phyloP scores from a whole-genome alignment of 1,140 invertebrate genomes.

The Lasioglossum albipes region DNA sequence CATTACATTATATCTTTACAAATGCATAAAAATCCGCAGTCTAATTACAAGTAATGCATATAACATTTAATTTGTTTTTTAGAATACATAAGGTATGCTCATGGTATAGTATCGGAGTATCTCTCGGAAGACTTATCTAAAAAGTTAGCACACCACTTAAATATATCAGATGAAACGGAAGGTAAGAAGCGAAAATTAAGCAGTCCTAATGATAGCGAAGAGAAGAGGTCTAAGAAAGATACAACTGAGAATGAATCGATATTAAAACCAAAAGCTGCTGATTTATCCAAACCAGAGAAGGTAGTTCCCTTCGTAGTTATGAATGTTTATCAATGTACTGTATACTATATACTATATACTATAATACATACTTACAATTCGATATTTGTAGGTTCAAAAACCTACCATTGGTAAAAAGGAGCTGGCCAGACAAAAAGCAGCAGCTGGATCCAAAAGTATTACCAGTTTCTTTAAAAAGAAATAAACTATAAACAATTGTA shows the following conservation, averaged over 20 bases:
- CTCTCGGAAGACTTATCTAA: slow-evolving; percentile 83
- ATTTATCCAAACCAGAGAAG: slow-evolving; percentile 75
- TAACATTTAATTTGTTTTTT: slow-evolving; percentile 32
- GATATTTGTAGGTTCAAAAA: slow-evolving; percentile 72
- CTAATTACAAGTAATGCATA: slow-evolving; percentile 19
- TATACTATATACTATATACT: slow-evolving; percentile 1
- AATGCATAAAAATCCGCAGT: too few species aligned
- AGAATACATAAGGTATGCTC: slow-evolving; percentile 86
- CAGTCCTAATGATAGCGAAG: slow-evolving; percentile 68
- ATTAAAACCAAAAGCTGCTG: slow-evolving; percentile 68
- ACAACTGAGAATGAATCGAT: slow-evolving; percentile 60
- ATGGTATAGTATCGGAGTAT: slow-evolving; percentile 86
- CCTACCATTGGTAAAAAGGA: slow-evolving; percentile 83
- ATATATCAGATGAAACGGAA: slow-evolving; percentile 82
- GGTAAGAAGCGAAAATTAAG: slow-evolving; percentile 83
- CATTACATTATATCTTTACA: too few species aligned
- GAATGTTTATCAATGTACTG: neutral
- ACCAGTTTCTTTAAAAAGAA: slow-evolving; percentile 86
- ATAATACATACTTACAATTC: neutral
- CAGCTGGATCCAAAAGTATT: slow-evolving; percentile 87
- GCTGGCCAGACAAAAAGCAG: slow-evolving; percentile 86
- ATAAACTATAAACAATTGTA: slow-evolving; percentile 43
- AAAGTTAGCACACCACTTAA: slow-evolving; percentile 82
- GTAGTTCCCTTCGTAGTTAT: slow-evolving; percentile 53
- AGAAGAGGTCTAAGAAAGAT: slow-evolving; percentile 74